Conservation (phyloP, 2,113 vertebrate genomes). For the Caranx ignobilis region DNA sequence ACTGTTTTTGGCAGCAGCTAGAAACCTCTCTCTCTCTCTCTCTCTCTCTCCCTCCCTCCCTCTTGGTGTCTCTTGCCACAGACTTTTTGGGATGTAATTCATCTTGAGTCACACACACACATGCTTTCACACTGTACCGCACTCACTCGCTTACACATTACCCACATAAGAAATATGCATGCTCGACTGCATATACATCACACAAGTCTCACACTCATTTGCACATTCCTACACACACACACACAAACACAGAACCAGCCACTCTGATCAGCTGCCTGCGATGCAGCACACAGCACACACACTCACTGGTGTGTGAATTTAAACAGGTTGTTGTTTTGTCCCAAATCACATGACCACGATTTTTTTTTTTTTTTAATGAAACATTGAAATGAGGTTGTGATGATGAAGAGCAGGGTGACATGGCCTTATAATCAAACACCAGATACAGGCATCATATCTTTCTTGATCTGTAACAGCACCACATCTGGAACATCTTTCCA, state of each 20-base stretch:
- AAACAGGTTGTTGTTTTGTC: no score
- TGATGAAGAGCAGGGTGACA: no score
- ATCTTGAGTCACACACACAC: constrained; percentile 48
- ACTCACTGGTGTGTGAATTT: no score
- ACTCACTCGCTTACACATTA: constrained; percentile 30
- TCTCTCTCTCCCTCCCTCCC: background rate
- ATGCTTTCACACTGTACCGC: constrained; percentile 2
- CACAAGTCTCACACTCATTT: constrained; percentile 18
- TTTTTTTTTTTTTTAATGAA: no score
- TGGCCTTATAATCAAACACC: no score
- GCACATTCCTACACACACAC: constrained; percentile 25
- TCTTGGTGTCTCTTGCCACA: constrained; percentile 30
- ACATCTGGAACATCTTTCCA: no score
- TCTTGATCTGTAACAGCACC: no score
- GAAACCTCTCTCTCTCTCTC: constrained; percentile 28
- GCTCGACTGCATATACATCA: constrained; percentile 31
- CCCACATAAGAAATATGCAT: constrained; percentile 22
- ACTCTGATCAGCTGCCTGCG: background rate
- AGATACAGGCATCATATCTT: no score
- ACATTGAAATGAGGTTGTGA: no score
- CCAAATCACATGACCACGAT: no score
- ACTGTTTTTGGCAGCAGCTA: constrained; percentile 66
- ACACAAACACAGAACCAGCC: constrained; percentile 8
- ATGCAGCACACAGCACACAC: no score
- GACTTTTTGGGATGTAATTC: constrained; percentile 54